Conservation (phyloP, 2,113 vertebrate genomes). For the Saguinus midas region DNA sequence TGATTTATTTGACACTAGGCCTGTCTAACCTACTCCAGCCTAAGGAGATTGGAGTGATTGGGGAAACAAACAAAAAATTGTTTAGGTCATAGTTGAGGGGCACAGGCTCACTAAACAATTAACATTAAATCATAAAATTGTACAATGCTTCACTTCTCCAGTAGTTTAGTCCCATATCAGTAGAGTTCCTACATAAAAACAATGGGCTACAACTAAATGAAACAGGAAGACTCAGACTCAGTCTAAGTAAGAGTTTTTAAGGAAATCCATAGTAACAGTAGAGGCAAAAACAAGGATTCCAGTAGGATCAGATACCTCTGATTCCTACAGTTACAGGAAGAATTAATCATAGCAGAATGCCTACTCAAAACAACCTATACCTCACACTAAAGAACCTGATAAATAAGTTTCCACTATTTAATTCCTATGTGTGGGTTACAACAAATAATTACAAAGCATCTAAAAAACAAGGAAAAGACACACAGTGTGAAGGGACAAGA, state of each 20-base stretch:
- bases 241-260: neutral
- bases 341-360: neutral
- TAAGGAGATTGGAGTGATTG: neutral
- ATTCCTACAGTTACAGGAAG: neutral
- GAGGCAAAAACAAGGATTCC: neutral
- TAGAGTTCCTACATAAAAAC: neutral
- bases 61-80: fast-evolving
- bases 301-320: neutral
- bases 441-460: neutral
- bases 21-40: fast-evolving
- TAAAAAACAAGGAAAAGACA: neutral
- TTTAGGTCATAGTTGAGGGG: neutral
- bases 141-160: neutral
- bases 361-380: neutral
- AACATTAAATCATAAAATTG: neutral
- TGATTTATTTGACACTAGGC: neutral
- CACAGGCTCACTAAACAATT: neutral
- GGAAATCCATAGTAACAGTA: neutral
- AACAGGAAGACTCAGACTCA: neutral
- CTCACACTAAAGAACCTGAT: neutral
- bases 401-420: neutral
- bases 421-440: neutral
- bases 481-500: neutral
- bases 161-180: neutral
- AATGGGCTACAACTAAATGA: neutral